phyloP scores from a whole-genome alignment of 2,113 vertebrate species.

The Planiliza haematocheilus region DNA sequence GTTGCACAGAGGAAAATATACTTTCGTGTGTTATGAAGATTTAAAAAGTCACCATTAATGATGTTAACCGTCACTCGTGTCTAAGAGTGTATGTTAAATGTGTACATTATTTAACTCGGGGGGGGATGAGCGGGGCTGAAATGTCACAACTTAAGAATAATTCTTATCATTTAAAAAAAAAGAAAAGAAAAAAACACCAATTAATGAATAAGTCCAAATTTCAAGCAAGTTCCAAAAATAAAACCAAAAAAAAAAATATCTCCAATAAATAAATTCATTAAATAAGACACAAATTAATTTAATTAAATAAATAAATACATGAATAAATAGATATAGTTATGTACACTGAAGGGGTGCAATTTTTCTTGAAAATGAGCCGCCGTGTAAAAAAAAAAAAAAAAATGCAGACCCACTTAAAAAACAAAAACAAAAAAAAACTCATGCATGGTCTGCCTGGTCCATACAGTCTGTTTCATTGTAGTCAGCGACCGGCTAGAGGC shows the following conservation, averaged over 20 bases:
- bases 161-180: neutral
- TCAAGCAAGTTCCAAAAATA: constrained; percentile 39
- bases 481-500: constrained; percentile 18
- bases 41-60: constrained; percentile 35
- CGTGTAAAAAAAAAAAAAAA: constrained; percentile 31
- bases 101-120: constrained; percentile 29
- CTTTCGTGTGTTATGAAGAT: constrained; percentile 28
- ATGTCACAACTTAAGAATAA: constrained; percentile 24
- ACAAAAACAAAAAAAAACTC: too few relatives aligned
- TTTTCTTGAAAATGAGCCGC: constrained; percentile 18
- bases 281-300: constrained; percentile 58
- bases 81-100: constrained; percentile 18
- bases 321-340: constrained; percentile 73
- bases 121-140: constrained; percentile 1
- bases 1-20: constrained; percentile 40
- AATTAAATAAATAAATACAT: constrained; percentile 73
- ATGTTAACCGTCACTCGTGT: constrained; percentile 35
- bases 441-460: constrained; percentile 42
- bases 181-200: constrained; percentile 17
- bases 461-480: constrained; percentile 1
- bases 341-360: constrained; percentile 60
- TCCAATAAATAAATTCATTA: constrained; percentile 67
- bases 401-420: constrained; percentile 50
- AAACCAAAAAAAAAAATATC: constrained; percentile 45
- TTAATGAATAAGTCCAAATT: constrained; percentile 34